Conservation (phyloP, 30 jellyfish, hydroid and myxozoan genomes). For the Aurelia coerulea region DNA sequence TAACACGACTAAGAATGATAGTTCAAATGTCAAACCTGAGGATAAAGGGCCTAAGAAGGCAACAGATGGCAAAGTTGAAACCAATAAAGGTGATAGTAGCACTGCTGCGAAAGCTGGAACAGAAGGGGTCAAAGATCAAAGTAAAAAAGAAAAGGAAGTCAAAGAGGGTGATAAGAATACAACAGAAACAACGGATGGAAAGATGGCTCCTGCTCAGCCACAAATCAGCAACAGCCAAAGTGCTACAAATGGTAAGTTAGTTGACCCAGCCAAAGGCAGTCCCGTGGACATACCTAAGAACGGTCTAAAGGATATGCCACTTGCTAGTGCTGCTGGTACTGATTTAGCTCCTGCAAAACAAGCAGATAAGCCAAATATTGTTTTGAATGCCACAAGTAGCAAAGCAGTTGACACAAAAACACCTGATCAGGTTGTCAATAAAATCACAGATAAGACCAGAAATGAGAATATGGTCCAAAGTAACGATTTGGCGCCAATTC, state of each 20-base stretch:
- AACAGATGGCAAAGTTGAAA: not conserved
- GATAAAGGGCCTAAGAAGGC: not conserved
- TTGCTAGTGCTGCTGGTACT: too few relatives aligned
- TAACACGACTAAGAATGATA: not conserved
- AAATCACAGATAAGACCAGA: not conserved
- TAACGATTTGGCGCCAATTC: not conserved
- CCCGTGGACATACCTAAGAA: not conserved
- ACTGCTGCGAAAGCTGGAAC: slow-evolving; percentile 1
- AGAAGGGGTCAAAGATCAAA: not conserved
- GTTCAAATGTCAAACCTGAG: not conserved
- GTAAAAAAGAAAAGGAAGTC: slow-evolving; percentile 7
- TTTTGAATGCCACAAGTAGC: not conserved
- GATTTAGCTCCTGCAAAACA: too few relatives aligned
- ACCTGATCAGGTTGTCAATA: not conserved
- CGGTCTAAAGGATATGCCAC: not conserved
- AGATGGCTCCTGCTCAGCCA: too few relatives aligned
- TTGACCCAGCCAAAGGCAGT: slow-evolving; percentile 1
- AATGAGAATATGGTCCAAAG: slow-evolving; percentile 1
- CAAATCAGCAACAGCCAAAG: too few relatives aligned
- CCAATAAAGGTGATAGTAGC: not conserved
- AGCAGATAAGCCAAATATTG: not conserved
- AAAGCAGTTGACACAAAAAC: not conserved
- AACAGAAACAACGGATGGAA: not conserved
- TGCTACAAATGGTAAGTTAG: not conserved
- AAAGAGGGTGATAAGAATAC: slow-evolving; percentile 1